These are phyloP conservation scores for Trichogramma pretiosum DNA, from an alignment of 1,140 invertebrate species.

Conservation along the genomic window DNA sequence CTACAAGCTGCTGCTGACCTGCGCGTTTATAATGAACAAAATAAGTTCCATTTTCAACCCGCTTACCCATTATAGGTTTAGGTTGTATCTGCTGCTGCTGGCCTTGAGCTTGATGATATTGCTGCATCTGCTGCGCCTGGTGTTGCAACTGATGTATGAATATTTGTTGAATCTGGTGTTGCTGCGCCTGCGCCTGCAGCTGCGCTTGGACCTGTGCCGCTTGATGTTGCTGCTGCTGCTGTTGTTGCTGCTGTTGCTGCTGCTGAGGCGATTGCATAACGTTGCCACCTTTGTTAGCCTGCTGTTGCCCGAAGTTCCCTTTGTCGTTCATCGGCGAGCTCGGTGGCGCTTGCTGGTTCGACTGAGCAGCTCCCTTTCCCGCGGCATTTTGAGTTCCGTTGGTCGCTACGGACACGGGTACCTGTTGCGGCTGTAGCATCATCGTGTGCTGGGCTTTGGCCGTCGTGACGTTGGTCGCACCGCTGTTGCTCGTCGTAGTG, in stretches of 20 bases:
- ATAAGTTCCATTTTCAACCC: too few species aligned
- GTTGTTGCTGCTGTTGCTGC: slow-evolving; percentile 37
- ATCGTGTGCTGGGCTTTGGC: slow-evolving; percentile 30
- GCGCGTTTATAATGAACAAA: too few species aligned
- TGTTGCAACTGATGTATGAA: slow-evolving; percentile 40
- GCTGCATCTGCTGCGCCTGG: slow-evolving; percentile 36
- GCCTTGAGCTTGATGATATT: slow-evolving; percentile 37
- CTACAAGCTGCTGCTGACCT: too few species aligned
- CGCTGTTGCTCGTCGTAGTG: slow-evolving; percentile 46
- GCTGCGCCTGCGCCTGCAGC: slow-evolving; percentile 35
- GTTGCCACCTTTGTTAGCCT: slow-evolving; percentile 34
- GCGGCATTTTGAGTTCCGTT: too few species aligned
- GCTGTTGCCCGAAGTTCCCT: slow-evolving; percentile 38
- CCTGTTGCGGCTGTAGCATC: too few species aligned
- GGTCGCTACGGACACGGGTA: too few species aligned
- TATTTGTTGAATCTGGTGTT: slow-evolving; percentile 38
- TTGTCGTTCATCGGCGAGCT: slow-evolving; percentile 39
- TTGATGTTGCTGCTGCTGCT: slow-evolving; percentile 31
- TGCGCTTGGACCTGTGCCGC: slow-evolving; percentile 39
- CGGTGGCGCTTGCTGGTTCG: slow-evolving; percentile 38
- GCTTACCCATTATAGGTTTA: slow-evolving; percentile 50
- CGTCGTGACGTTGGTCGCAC: slow-evolving; percentile 4
- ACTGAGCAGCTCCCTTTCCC: too few species aligned
- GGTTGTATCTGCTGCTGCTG: slow-evolving; percentile 50
- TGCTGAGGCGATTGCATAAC: slow-evolving; percentile 35